Base-by-base conservation (phyloP, 2,113 vertebrate genomes). In the Scalopus aquaticus region DNA sequence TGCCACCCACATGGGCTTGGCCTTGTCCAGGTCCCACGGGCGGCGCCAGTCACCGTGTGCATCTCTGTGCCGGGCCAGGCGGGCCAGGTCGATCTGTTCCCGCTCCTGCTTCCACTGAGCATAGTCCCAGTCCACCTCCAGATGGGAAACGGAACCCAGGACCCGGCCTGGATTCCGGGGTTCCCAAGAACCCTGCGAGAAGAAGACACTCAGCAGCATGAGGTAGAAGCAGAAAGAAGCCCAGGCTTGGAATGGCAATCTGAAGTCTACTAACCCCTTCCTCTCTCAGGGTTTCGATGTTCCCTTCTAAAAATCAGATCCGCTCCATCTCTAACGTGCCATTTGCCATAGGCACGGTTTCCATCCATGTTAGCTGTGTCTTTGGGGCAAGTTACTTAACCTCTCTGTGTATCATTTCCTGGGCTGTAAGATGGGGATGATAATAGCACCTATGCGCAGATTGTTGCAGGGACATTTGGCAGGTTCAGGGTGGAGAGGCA, bases 1-100 rank as follows among this genome's bases (percentile, higher is more conserved):
- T 70, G 85, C 93, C 72, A 98, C 99, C 98, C 99, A 99, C 99
- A 98, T 99, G 93, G 98, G 97, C 70, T 99, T 99, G 0, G 99
- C 98, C 97, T 99, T 99, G 98, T 99, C 99, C 98, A 99, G 95
- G 97, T 99, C 99, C 99, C 99, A 99, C 1, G 99, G 99, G 92
- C 99, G 99, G 83, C 99, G 98, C 99, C 99, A 99, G 97, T 99
- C 99, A 96, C 99, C 99, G 97, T 98, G 99, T 30, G 99, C 98
- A 0, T 99, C 99, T 98, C 99, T 99, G 97, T 99, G 99, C 9
- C 99, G 98, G 0, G 99, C 99, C 77, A 99, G 98, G 15, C 99
- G 98, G 83, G 99, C 99, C 87, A 98, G 97, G 98, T 99, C 99
- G 0, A 99, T 99, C 98, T 99, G 98, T 37, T 99, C 99, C 0